phyloP scores from a whole-genome alignment of 2,113 vertebrate genomes.

The Naja naja region DNA sequence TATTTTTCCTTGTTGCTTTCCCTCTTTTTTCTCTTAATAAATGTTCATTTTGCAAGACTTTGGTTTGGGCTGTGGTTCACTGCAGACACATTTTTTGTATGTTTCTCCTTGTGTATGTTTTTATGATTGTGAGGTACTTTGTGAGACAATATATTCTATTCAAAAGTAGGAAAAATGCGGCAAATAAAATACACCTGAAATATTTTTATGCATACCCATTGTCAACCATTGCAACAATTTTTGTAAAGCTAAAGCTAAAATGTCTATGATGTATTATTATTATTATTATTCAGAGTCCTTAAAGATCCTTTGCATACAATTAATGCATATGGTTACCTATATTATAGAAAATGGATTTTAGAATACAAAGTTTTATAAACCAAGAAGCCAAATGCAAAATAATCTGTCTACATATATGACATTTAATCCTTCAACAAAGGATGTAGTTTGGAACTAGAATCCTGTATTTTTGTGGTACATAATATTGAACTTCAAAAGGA shows the following conservation, averaged over 20 bases:
- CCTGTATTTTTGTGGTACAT: neutral
- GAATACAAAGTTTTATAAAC: neutral
- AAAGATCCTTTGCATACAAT: neutral
- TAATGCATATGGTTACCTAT: neutral
- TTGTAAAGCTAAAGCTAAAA: slow-evolving; percentile 1
- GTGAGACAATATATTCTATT: neutral
- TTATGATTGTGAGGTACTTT: neutral
- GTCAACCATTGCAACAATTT: neutral
- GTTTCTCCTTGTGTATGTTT: neutral
- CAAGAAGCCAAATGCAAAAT: rapidly evolving
- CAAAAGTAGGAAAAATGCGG: neutral
- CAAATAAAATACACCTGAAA: neutral
- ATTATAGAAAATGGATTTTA: slow-evolving; percentile 5
- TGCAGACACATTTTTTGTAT: neutral
- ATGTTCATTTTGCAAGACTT: neutral
- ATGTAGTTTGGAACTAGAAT: neutral
- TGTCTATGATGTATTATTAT: neutral
- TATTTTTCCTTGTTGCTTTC: neutral
- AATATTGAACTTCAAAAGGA: neutral
- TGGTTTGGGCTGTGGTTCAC: neutral
- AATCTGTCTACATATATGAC: neutral
- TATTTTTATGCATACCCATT: slow-evolving; percentile 1
- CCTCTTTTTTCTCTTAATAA: neutral
- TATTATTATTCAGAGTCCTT: neutral
- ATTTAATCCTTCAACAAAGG: neutral